Base-by-base conservation (phyloP, 37 sponge, comb jelly and placozoan species). In the Bolinopsis microptera region DNA sequence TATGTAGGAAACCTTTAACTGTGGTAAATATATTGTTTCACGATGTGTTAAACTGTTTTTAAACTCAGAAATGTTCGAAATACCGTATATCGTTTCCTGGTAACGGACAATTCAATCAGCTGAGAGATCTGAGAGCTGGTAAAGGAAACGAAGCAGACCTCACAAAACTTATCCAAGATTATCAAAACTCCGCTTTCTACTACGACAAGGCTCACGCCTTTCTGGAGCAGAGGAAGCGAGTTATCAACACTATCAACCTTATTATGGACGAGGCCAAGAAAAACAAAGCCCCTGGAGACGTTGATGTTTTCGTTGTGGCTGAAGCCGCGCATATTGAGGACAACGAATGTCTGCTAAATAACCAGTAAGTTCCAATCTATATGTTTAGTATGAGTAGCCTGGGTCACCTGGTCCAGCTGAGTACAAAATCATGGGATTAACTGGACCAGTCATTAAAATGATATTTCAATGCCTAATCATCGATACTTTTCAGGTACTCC, bases 101-200 rank as follows among this genome's bases (percentile, higher is more conserved):
- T n/a, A n/a, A n/a, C n/a, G n/a, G n/a, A n/a, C n/a, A n/a, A n/a
- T n/a, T n/a, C n/a, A n/a, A n/a, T 72, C 37, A 77, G 80, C 33
- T 77, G 21, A 31, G 32, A 18, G 21, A 77, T 13, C 80, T 77
- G 80, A 77, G 35, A 18, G 32, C 36, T 22, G 80, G 80, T 0
- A 32, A 21, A 1, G 36, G 33, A 22, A 34, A 16, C 30, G 90
- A 86, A 27, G 36, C 25, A 23, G 61, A 39, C 13, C 61, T 86
- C 2, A 34, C 61, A 27, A 13, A 39, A 39, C 61, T 40, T 40
- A 86, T 86, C 41, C 26, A 21, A 0, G 26, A 9, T 5, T 34
- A 86, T 48, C 36, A 86, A 2, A 3, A 22, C 25, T 86, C 90
- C 25, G 90, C 90, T n/a, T 86, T 86, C 61, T 28, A 22, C 36